Base-by-base conservation (phyloP, 1,140 invertebrate genomes). In the Diorhabda carinulata region DNA sequence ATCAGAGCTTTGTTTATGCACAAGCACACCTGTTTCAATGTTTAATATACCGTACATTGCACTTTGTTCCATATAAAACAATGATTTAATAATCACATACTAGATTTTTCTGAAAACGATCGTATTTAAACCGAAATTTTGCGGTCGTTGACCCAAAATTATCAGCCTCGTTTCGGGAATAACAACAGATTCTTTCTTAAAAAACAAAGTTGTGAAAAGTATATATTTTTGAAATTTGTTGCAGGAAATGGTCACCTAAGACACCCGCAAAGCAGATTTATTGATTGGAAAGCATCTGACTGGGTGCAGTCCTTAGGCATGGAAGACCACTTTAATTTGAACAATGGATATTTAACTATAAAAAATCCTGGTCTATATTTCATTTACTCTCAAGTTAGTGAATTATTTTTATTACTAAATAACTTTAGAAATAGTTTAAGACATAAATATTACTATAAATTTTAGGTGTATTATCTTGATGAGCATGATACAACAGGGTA, bases 401-500 rank as follows among this genome's bases (percentile, higher is more conserved):
- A 64, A 25, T 41, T n/a, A 52, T n/a, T 52, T 52, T 3, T 52
- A 52, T 52, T 52, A 52, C 9, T 52, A 52, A 52, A 52, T 52
- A 6, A 52, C 47, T 52, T 52, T 52, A 52, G 5, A 6, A 6
- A 2, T 52, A 52, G 47, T 52, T 25, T 25, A 25, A 25, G 25
- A 25, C 25, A 25, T 25, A 25, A 25, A 25, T 25, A 52, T 52
- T 9, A 52, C 8, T 52, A 6, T 52, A 9, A 9, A 66, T 78
- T 79, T 45, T 66, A 83, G 84, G 86, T 91, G 44, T 88, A 86
- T 76, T 90, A 89, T 73, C 77, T 88, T 6, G 88, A 91, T 72
- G 81, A 84, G 8, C 86, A 89, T 71, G 86, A 89, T 68, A 83
- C 83, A 61, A 89, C 89, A 74, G 87, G 88, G 0, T 90, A 86